A percentile compares a stretch with the other conserved stretches of the same genome.
Conservation (phyloP, 2,888 invertebrate species). For the Hoplodrina ambigua region DNA sequence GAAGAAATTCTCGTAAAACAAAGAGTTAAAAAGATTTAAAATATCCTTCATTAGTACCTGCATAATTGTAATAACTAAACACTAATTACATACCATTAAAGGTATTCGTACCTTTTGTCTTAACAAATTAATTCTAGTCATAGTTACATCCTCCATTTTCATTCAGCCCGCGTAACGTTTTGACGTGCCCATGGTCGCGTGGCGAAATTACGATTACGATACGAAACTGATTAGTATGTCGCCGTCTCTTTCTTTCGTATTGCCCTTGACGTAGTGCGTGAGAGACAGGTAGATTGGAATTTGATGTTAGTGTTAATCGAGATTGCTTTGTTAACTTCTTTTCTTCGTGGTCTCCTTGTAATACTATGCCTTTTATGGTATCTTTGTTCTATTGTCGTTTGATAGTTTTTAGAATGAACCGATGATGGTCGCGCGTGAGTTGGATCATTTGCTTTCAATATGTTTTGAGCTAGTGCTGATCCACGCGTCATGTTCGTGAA, state of each 20-base stretch:
- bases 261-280: conserved; percentile 51
- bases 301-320: conserved; percentile 41
- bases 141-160: conserved; percentile 37
- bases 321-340: conserved; percentile 46
- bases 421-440: too few species aligned
- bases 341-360: conserved; percentile 52
- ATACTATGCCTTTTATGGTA: conserved; percentile 12
- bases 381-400: conserved; percentile 37
- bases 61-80: conserved; percentile 6
- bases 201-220: conserved; percentile 65
- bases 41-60: neutral
- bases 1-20: too few species aligned
- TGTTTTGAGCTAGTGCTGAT: too few species aligned
- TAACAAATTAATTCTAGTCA: conserved; percentile 61
- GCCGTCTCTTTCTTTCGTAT: conserved; percentile 54
- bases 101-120: conserved; percentile 47
- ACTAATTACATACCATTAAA: conserved; percentile 45
- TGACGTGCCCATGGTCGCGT: conserved; percentile 64
- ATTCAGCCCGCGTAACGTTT: conserved; percentile 59
- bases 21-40: too few species aligned
- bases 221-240: conserved; percentile 48
- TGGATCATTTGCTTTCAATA: too few species aligned
- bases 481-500: too few species aligned
- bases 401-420: conserved; percentile 8
- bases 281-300: conserved; percentile 45